Base-by-base conservation (phyloP, 2,888 invertebrate species). In the Caenorhabditis sp. region DNA sequence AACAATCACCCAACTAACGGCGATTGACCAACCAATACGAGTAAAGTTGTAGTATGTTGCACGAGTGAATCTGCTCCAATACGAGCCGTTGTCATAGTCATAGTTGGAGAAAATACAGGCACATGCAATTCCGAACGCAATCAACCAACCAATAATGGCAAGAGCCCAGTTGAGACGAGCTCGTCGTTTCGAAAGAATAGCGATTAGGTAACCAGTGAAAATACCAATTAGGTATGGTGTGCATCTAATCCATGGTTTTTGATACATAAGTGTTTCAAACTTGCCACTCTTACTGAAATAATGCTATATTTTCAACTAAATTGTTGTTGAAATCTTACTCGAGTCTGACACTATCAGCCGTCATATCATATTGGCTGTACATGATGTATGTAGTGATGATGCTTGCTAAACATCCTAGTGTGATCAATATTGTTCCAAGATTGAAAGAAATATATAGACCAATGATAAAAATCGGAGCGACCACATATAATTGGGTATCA, bases 1-100 rank as follows among this genome's bases (percentile, higher is more conserved):
- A 63, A 88, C 86, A 14, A 89, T 86, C 5, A 89, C 85, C 89
- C 89, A 90, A 17, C 83, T 86, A 5, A 90, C 71, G 50, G 85
- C 83, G 4, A 87, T 50, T 0, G 87, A 88, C 89, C 89, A 90
- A 1, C 83, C 86, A 12, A 88, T 85, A 55, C 89, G 79, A 58
- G 69, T 66, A 60, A 80, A 76, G 27, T 70, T 67, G 58, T 79
- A 74, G 65, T 67, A 80, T 51, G 76, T 69, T 31, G 70, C 68
- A 51, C 76, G 55, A 1, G 69, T 61, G 57, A 74, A 67, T 0
- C 51, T 49, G 51, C 69, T 74, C 77, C 77, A 77, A 24, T 74
- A 37, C 10, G 68, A 58, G 43, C 70, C 71, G 14, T 68, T 70
- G 23, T 66, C 73, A 36, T 77, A 77, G 8, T 70, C 68, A 58